These are phyloP conservation scores for Neotoma lepida DNA, from an alignment of 2,113 vertebrate genomes.

Conservation along the genomic window DNA sequence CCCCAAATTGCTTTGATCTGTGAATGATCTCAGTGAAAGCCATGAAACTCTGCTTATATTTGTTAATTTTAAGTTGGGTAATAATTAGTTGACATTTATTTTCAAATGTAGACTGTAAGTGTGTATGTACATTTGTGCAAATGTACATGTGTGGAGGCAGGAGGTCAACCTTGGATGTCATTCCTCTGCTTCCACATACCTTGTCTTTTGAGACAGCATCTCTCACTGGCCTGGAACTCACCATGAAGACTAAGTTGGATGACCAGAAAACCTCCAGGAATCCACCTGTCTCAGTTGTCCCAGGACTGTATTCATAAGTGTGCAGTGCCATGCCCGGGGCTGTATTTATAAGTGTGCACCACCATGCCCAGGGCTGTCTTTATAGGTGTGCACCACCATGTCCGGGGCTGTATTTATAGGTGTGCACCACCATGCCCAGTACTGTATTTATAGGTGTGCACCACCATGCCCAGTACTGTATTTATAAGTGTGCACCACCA, in stretches of 20 bases:
- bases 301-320: not conserved
- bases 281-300: not conserved
- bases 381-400: too few relatives aligned
- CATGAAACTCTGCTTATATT: not conserved
- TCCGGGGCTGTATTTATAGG: too few relatives aligned
- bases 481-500: too few relatives aligned
- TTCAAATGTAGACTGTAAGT: not conserved
- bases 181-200: not conserved
- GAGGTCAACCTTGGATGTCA: not conserved
- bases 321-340: not conserved
- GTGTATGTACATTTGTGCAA: not conserved
- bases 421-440: too few relatives aligned
- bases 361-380: too few relatives aligned
- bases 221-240: not conserved
- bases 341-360: too few relatives aligned
- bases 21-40: not conserved
- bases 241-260: not conserved
- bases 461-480: too few relatives aligned
- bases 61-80: not conserved
- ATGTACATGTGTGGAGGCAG: not conserved
- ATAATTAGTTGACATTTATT: not conserved
- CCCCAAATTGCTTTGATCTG: not conserved
- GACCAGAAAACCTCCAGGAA: not conserved
- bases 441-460: too few relatives aligned
- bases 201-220: not conserved